A percentile compares a stretch with the other conserved stretches of the same genome.
phyloP scores from a whole-genome alignment of 2,888 invertebrate species.

The Xylota sylvarum region DNA sequence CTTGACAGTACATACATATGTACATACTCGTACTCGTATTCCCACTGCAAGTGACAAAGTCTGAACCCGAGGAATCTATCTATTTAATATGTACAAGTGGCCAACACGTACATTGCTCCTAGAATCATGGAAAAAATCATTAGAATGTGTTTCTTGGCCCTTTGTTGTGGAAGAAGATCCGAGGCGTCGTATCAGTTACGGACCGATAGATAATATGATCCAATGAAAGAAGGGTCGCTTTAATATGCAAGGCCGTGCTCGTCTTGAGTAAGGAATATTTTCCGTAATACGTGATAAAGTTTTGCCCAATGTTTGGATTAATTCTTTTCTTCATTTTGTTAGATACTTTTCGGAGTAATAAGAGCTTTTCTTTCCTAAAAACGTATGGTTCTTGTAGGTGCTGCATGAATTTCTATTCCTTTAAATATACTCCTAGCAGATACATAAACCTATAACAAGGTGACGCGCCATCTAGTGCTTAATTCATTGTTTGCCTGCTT shows the following conservation, averaged over 20 bases:
- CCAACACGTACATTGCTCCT: conserved; percentile 74
- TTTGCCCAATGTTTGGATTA: conserved; percentile 51
- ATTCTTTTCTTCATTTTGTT: conserved; percentile 8
- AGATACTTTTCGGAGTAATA: conserved; percentile 15
- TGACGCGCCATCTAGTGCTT: background rate
- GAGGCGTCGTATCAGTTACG: conserved; percentile 71
- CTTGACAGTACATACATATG: background rate
- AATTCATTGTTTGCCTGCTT: background rate
- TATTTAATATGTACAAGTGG: conserved; percentile 65
- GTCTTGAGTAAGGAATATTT: conserved; percentile 69
- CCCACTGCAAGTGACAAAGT: conserved; percentile 31
- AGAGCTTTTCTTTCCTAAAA: background rate
- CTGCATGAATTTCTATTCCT: background rate
- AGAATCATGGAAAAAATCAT: conserved; percentile 71
- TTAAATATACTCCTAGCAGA: background rate
- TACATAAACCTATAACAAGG: background rate
- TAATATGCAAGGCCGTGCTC: conserved; percentile 68
- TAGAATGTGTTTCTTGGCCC: conserved; percentile 71
- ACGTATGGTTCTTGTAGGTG: background rate
- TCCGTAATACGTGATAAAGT: conserved; percentile 74
- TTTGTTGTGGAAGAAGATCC: conserved; percentile 69
- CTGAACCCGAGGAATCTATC: conserved; percentile 54
- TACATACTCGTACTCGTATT: conserved; percentile 14
- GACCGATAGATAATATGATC: conserved; percentile 55
- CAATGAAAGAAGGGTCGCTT: conserved; percentile 56